Conservation (phyloP, 2,113 vertebrate genomes). For the Etheostoma spectabile region DNA sequence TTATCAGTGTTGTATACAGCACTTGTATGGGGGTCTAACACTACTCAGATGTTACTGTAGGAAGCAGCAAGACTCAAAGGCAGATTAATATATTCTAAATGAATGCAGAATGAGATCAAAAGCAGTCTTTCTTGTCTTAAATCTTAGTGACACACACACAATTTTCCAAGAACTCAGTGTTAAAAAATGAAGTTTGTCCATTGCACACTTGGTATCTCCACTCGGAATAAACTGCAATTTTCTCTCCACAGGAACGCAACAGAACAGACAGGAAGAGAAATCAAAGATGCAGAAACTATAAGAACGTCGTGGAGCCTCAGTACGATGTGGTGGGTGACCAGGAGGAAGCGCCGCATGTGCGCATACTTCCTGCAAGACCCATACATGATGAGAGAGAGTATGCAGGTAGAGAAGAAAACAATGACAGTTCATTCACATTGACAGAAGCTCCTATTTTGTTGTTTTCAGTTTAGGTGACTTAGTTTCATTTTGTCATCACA, state of each 20-base stretch:
- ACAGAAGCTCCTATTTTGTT: background rate
- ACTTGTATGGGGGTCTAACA: background rate
- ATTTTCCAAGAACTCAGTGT: background rate
- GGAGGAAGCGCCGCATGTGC: conserved; percentile 29
- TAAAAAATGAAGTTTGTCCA: background rate
- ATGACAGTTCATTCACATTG: background rate
- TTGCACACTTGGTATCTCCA: background rate
- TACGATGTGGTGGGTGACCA: conserved; percentile 73
- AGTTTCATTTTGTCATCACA: background rate
- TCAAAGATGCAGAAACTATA: conserved; percentile 7
- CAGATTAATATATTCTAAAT: background rate
- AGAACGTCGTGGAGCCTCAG: conserved; percentile 16
- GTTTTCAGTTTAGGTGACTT: background rate
- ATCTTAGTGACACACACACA: background rate
- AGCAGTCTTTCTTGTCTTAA: background rate
- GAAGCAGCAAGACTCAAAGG: background rate
- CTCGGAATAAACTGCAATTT: background rate
- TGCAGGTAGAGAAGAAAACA: conserved; percentile 66
- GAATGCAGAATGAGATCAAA: background rate
- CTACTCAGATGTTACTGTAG: background rate
- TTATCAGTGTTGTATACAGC: background rate
- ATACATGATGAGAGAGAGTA: conserved; percentile 61
- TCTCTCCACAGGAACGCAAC: conserved; percentile 64
- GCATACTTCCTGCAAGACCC: conserved; percentile 66
- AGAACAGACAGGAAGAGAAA: conserved; percentile 36